phyloP scores from a whole-genome alignment of 2,888 invertebrate species.

The Cheiracanthium punctorium region DNA sequence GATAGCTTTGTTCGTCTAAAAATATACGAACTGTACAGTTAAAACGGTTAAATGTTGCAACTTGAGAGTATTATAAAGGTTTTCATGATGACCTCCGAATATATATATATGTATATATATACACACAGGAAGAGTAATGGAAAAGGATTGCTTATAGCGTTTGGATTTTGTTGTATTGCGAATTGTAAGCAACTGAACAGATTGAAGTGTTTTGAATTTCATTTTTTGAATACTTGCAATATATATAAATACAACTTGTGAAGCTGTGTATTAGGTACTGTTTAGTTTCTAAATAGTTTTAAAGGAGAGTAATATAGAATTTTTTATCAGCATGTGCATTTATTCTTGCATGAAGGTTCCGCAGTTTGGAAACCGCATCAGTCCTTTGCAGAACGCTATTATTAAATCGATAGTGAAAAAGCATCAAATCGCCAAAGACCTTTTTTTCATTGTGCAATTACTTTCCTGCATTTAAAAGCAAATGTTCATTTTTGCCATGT shows the following conservation, averaged over 20 bases:
- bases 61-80: too few relatives aligned
- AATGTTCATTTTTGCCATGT: not conserved
- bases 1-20: too few relatives aligned
- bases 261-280: not conserved
- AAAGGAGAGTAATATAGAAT: not conserved
- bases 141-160: too few relatives aligned
- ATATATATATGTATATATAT: too few relatives aligned
- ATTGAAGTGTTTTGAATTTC: not conserved
- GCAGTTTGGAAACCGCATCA: not conserved
- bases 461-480: not conserved
- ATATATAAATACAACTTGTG: not conserved
- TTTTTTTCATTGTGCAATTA: not conserved
- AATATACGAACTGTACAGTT: too few relatives aligned
- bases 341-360: not conserved
- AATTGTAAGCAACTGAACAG: not conserved
- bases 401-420: not conserved
- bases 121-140: too few relatives aligned
- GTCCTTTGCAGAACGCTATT: not conserved
- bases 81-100: too few relatives aligned
- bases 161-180: too few relatives aligned
- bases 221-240: not conserved
- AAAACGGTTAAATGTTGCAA: too few relatives aligned
- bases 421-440: not conserved
- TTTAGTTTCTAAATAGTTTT: not conserved
- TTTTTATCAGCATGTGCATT: not conserved